A percentile compares a stretch with the other conserved stretches of the same genome.
These are phyloP conservation scores for Magallana gigas DNA, from an alignment of 1,140 invertebrate genomes.

Conservation along the genomic window DNA sequence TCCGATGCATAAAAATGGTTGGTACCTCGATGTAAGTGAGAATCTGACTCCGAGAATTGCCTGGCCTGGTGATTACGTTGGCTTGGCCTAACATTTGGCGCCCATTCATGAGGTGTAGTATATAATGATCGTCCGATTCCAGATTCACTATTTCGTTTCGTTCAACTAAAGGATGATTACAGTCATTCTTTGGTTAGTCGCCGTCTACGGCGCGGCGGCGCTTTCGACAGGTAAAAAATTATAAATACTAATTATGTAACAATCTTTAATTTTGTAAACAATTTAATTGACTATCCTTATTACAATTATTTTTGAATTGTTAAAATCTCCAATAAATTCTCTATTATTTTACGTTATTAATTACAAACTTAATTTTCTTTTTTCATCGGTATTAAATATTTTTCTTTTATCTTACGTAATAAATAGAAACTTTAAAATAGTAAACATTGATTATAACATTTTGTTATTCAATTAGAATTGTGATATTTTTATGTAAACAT, in stretches of 20 bases:
- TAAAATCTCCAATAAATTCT: no score
- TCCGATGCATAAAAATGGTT: no score
- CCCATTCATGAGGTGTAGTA: constrained; percentile 19
- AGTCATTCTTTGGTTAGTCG: constrained; percentile 55
- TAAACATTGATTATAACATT: no score
- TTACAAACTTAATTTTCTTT: no score
- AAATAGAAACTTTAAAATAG: not conserved
- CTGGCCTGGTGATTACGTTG: not conserved
- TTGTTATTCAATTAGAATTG: no score
- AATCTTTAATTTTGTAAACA: not conserved
- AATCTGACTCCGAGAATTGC: no score
- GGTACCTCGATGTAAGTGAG: no score
- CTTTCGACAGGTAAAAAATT: constrained; percentile 53
- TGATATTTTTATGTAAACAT: no score
- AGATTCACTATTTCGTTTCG: constrained; percentile 42
- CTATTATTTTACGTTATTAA: no score
- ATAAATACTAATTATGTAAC: not conserved
- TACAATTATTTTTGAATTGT: no score
- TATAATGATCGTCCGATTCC: not conserved
- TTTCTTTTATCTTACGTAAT: not conserved
- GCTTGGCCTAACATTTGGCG: not conserved
- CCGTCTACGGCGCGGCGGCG: constrained; percentile 48
- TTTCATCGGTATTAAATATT: no score
- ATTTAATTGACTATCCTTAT: no score
- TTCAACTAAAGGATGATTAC: constrained; percentile 48